These are phyloP conservation scores for Ceratoteleas bidentatus DNA, from an alignment of 1,140 invertebrate species.

Conservation along the genomic window DNA sequence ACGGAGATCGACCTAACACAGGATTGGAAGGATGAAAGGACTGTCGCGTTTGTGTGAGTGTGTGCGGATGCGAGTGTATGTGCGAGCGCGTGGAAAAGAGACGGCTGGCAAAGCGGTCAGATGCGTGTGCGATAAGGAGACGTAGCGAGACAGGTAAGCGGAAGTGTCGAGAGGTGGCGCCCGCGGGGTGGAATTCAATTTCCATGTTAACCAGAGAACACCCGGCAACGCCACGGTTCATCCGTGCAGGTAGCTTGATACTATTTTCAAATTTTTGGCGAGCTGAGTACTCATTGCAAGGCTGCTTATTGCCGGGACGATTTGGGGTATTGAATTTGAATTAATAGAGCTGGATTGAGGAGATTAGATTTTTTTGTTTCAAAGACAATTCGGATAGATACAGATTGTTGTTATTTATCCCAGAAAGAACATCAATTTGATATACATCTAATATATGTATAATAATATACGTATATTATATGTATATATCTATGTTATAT, in stretches of 20 bases:
- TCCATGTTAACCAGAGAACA: conserved; percentile 73
- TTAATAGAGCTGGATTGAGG: too few species aligned
- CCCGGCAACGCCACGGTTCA: conserved; percentile 50
- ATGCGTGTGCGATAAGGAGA: conserved; percentile 50
- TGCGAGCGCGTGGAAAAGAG: conserved; percentile 35
- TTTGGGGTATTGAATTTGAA: background rate
- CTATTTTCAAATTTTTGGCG: conserved; percentile 58
- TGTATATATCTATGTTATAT: too few species aligned
- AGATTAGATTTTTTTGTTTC: too few species aligned
- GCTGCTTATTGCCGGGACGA: too few species aligned
- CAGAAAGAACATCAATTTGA: too few species aligned
- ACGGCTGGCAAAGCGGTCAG: conserved; percentile 32
- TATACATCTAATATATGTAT: too few species aligned
- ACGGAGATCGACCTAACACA: conserved; percentile 55
- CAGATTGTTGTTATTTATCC: too few species aligned
- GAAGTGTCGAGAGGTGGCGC: conserved; percentile 63
- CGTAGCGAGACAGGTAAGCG: conserved; percentile 64
- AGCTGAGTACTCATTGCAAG: conserved; percentile 43
- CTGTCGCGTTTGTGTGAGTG: conserved; percentile 6
- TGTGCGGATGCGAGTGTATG: conserved; percentile 2
- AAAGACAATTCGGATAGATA: too few species aligned
- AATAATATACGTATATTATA: too few species aligned
- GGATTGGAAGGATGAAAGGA: conserved; percentile 62
- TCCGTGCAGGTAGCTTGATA: conserved; percentile 54
- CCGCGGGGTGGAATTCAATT: conserved; percentile 74